Percentiles rank a stretch among this genome's conserved stretches.
Conservation (phyloP, 2,113 vertebrate genomes). For the Clarias batrachus region DNA sequence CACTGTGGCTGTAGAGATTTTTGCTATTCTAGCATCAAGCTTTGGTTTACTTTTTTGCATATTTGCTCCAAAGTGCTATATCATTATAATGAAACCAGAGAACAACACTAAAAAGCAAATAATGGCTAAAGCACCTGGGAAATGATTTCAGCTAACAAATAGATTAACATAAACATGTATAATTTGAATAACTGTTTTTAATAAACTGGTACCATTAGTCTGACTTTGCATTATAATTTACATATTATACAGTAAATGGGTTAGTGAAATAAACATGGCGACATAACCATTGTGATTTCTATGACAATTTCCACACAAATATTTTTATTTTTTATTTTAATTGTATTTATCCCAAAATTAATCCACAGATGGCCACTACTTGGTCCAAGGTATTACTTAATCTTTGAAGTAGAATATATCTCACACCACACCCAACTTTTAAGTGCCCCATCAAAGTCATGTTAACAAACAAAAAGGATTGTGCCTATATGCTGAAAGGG, state of each 20-base stretch:
- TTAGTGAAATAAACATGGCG: not conserved
- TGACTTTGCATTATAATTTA: not conserved
- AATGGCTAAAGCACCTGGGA: constrained; percentile 14
- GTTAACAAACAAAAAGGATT: too few relatives aligned
- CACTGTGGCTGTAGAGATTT: constrained; percentile 69
- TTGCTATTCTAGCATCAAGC: constrained; percentile 58
- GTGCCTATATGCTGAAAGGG: too few relatives aligned
- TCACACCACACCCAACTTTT: too few relatives aligned
- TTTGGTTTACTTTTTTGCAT: constrained; percentile 48
- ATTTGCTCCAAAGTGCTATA: constrained; percentile 50
- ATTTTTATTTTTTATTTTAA: not conserved
- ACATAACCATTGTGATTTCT: not conserved
- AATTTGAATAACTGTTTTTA: not conserved
- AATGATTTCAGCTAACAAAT: not conserved
- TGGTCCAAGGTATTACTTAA: too few relatives aligned
- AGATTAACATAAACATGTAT: not conserved
- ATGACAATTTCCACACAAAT: not conserved
- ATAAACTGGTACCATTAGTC: not conserved
- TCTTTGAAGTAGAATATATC: too few relatives aligned
- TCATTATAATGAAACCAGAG: constrained; percentile 46
- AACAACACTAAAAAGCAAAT: constrained; percentile 37
- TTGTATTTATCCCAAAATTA: not conserved
- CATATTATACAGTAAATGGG: not conserved
- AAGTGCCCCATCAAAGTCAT: too few relatives aligned
- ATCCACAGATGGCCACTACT: too few relatives aligned